Percentiles rank a stretch among this genome's conserved stretches.
Conservation (phyloP, 1,140 invertebrate species). For the Nautilus pompilius region DNA sequence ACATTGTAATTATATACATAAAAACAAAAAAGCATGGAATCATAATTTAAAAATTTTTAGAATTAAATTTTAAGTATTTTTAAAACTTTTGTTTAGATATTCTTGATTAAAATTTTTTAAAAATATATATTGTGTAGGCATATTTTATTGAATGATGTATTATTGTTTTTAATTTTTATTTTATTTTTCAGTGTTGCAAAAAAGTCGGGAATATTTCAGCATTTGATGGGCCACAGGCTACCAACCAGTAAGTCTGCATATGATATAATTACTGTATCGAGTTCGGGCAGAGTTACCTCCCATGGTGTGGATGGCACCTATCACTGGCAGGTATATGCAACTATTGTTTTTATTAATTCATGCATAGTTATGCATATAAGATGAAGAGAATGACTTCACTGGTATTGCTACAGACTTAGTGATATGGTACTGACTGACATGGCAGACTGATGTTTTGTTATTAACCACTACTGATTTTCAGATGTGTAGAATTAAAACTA, state of each 20-base stretch:
- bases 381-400: no score
- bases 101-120: not conserved
- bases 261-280: slow-evolving; percentile 39
- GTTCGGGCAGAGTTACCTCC: slow-evolving; percentile 39
- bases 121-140: not conserved
- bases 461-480: no score
- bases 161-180: not conserved
- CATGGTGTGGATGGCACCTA: slow-evolving; percentile 38
- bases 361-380: not conserved
- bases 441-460: no score
- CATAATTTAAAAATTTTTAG: no score
- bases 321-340: slow-evolving; percentile 44
- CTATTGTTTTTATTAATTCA: not conserved
- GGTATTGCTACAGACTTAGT: no score
- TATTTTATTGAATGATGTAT: not conserved
- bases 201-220: slow-evolving; percentile 38
- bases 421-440: no score
- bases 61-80: not conserved
- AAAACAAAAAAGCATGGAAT: no score
- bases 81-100: not conserved
- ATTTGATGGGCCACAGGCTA: slow-evolving; percentile 41
- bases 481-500: no score
- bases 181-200: slow-evolving; percentile 36
- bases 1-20: no score
- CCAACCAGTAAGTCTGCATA: slow-evolving; percentile 24